Base-by-base conservation (phyloP, 2,113 vertebrate species). In the Xiphias gladius region DNA sequence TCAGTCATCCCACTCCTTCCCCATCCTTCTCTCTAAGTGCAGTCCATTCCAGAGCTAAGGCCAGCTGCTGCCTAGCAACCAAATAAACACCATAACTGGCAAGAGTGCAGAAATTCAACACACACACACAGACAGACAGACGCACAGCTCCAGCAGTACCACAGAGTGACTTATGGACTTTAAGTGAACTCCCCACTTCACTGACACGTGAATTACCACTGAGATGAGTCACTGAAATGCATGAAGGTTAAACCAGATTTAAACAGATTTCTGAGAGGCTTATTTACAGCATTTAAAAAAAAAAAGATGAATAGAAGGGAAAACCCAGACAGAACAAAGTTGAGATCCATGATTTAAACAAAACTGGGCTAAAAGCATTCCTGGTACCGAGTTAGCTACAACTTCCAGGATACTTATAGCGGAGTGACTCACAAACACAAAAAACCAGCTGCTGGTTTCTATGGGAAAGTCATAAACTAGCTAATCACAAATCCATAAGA, bases 31-130 rank as follows among this genome's bases (percentile, higher is more conserved):
- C 80, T 73, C 85, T 79, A 71, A 77, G 67, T 30, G 32, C 84
- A 72, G 86, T 57, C 62, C 91, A 94, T 95, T 93, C 93, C 91
- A 85, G 68, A 75, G 78, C 87, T 54, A 41, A 85, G 77, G 65
- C 83, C 84, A 78, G 67, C 61, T 1, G 83, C 80, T 93, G 92
- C 94, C 88, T 85, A 86, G 94, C 88, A 93, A 94, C 93, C 86
- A 83, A 59, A 87, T 90, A 91, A 94, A 94, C 92, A 95, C 67
- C 67, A 74, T 41, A 32, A 72, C 86, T 82, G 91, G 87, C 70
- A 82, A 84, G 87, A 84, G 73, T 35, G 76, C 41, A 65, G 55
- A 80, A 74, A 86, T 78, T 88, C 78, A 58, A 77, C 76, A 77
- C 76, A 86, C 75, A 54, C 78, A 69, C 81, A 65, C 66, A 43